A percentile compares a stretch with the other conserved stretches of the same genome.
These are phyloP conservation scores for pig (Sus scrofa) DNA, from an alignment of 2,113 vertebrate species.

Conservation along the genomic window T2T-Sscrofa CM000812.6:222717001-222717500, in stretches of 20 bases:
- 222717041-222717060: too few species aligned
- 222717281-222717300: not conserved
- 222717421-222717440: too few species aligned
- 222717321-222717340: not conserved
- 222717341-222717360: not conserved
- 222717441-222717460: too few species aligned
- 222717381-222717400: not conserved
- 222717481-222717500: too few species aligned
- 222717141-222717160: not conserved
- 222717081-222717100: too few species aligned
- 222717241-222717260: not conserved
- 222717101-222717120: too few species aligned
- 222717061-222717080: too few species aligned
- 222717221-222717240: not conserved
- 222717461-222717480: too few species aligned
- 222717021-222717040: too few species aligned
- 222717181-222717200: not conserved
- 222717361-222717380: not conserved
- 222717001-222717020: too few species aligned
- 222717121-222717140: too few species aligned
- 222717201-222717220: not conserved
- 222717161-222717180: not conserved
- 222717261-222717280: not conserved
- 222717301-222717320: not conserved
- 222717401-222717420: not conserved